Evolutionary conservation across 2,888 invertebrate genomes (phyloP).

Genomic region (Candidula unifasciata): DNA sequence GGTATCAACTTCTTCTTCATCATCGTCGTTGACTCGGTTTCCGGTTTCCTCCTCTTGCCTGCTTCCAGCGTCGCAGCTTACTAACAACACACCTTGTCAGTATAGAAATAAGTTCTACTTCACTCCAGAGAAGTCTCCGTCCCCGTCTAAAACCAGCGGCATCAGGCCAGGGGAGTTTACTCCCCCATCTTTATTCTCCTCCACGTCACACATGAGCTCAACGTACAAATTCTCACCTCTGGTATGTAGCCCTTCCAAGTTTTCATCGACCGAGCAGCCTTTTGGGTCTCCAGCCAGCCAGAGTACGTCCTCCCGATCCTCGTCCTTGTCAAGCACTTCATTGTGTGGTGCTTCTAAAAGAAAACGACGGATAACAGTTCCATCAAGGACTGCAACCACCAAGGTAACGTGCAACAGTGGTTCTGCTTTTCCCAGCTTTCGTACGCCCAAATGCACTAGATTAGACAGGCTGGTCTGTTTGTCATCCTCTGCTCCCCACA

Average conservation of each 20-base stretch:
- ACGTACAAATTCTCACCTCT: slow-evolving; percentile 45
- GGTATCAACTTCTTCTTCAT: slow-evolving; percentile 52
- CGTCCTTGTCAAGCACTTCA: slow-evolving; percentile 33
- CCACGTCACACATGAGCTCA: slow-evolving; percentile 26
- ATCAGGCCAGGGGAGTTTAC: slow-evolving; percentile 53
- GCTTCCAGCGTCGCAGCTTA: slow-evolving; percentile 44
- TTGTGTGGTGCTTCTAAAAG: slow-evolving; percentile 23
- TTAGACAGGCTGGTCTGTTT: slow-evolving; percentile 42
- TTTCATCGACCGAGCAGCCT: background rate
- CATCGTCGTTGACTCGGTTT: slow-evolving; percentile 40
- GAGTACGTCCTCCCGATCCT: slow-evolving; percentile 33
- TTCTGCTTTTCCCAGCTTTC: slow-evolving; percentile 29
- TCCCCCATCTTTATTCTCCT: slow-evolving; percentile 48
- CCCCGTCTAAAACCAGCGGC: slow-evolving; percentile 53
- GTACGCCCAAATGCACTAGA: slow-evolving; percentile 28
- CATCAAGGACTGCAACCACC: background rate
- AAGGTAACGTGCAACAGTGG: slow-evolving; percentile 41
- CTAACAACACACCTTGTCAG: slow-evolving; percentile 53
- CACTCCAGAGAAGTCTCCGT: slow-evolving; percentile 56
- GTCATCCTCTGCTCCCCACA: slow-evolving; percentile 13
- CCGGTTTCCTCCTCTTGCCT: slow-evolving; percentile 38
- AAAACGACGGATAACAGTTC: slow-evolving; percentile 2
- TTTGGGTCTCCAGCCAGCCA: slow-evolving; percentile 19
- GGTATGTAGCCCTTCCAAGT: slow-evolving; percentile 36
- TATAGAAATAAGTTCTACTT: slow-evolving; percentile 57